Percentiles rank a stretch among this genome's conserved stretches.
Conservation (phyloP, 2,888 invertebrate species). For the Chelonus formosanus region DNA sequence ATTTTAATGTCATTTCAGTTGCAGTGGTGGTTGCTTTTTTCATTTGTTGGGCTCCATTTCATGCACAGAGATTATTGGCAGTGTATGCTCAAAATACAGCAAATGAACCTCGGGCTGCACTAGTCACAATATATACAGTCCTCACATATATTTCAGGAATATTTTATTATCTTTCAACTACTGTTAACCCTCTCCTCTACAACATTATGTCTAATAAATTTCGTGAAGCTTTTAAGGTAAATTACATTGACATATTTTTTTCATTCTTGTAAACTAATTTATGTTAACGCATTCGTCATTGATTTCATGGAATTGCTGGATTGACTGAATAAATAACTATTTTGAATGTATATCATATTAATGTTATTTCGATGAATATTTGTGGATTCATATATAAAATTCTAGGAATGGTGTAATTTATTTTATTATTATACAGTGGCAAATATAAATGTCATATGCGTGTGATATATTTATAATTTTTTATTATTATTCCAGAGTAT, state of each 20-base stretch:
- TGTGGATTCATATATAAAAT: no score
- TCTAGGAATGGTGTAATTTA: no score
- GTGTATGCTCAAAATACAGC: slow-evolving; percentile 74
- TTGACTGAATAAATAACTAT: slow-evolving; percentile 35
- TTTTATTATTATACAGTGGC: no score
- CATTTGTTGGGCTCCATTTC: slow-evolving; percentile 92
- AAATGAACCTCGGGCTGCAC: slow-evolving; percentile 66
- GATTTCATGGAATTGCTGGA: no score
- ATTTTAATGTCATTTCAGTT: slow-evolving; percentile 67
- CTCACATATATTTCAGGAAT: slow-evolving; percentile 74
- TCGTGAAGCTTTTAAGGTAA: slow-evolving; percentile 75
- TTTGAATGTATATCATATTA: not conserved
- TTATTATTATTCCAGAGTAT: slow-evolving; percentile 57
- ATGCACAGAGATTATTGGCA: slow-evolving; percentile 87
- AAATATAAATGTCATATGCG: no score
- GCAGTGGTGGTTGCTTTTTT: slow-evolving; percentile 85
- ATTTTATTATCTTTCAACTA: slow-evolving; percentile 75
- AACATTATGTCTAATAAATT: slow-evolving; percentile 78
- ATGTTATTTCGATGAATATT: no score
- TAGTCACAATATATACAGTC: slow-evolving; percentile 65
- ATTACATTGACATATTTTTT: slow-evolving; percentile 12
- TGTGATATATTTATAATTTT: no score
- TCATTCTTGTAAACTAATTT: no score
- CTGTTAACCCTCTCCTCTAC: slow-evolving; percentile 76
- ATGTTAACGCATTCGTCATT: no score